Evolutionary conservation across 1,140 invertebrate genomes (phyloP).

Genomic region (Bombus difficillimus): DNA sequence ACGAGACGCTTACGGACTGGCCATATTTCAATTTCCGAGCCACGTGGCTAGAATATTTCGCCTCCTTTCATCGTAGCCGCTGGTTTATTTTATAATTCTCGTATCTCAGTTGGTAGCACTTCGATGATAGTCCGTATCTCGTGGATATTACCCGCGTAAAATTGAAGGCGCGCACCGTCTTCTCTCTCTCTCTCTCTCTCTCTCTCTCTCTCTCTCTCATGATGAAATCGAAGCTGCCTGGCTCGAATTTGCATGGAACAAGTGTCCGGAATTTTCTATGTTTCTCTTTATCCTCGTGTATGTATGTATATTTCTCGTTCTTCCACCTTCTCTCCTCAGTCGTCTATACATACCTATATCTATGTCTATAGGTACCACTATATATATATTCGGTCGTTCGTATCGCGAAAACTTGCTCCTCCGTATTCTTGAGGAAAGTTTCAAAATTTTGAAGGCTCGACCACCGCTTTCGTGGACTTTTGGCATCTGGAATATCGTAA

Average conservation of each 20-base stretch:
- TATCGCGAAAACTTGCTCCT: slow-evolving; percentile 19
- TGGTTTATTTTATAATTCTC: slow-evolving; percentile 46
- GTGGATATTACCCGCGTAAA: slow-evolving; percentile 22
- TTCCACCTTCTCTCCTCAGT: background rate
- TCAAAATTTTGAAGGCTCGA: background rate
- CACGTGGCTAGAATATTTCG: slow-evolving; percentile 42
- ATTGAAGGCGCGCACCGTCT: background rate
- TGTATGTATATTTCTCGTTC: background rate
- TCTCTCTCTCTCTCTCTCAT: background rate
- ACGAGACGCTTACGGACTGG: slow-evolving; percentile 7
- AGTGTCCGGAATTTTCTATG: slow-evolving; percentile 31
- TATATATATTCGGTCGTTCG: background rate
- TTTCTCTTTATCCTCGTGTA: background rate
- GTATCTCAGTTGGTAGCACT: slow-evolving; percentile 10
- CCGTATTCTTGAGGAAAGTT: background rate
- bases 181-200: background rate
- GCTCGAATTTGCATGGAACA: slow-evolving; percentile 65
- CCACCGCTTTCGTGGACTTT: slow-evolving; percentile 17
- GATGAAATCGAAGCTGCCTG: background rate
- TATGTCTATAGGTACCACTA: background rate
- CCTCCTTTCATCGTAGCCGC: background rate
- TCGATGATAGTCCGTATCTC: background rate
- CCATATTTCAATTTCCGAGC: slow-evolving; percentile 23
- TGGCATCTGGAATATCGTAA: slow-evolving; percentile 38
- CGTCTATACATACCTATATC: no score